A percentile compares a stretch with the other conserved stretches of the same genome.
These are phyloP conservation scores for Enteromius afrohamiltoni DNA, from an alignment of 2,797 vertebrate species.

Conservation along the genomic window DNA sequence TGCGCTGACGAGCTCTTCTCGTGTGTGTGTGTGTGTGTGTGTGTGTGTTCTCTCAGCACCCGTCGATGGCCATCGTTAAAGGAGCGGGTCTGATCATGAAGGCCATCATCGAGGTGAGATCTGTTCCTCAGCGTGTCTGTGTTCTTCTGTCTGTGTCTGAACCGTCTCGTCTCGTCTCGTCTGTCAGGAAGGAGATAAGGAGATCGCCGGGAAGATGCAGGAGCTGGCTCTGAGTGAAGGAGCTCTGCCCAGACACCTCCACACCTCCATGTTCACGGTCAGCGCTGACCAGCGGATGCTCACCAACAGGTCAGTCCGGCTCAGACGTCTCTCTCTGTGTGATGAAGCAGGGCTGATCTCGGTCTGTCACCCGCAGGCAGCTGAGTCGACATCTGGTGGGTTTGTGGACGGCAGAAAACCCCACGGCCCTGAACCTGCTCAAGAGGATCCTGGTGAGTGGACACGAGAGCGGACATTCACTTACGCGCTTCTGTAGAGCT, in stretches of 20 bases:
- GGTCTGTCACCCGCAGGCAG: constrained; percentile 83
- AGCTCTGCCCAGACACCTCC: constrained; percentile 94
- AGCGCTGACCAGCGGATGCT: constrained; percentile 98
- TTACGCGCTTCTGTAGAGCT: background rate
- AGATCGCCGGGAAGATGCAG: constrained; percentile 99
- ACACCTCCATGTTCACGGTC: constrained; percentile 97
- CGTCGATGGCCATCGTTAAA: constrained; percentile 98
- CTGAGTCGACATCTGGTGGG: constrained; percentile 98
- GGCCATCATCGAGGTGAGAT: constrained; percentile 95
- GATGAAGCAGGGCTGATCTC: background rate
- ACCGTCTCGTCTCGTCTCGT: constrained; percentile 1
- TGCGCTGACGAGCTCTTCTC: background rate
- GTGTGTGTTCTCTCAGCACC: constrained; percentile 83
- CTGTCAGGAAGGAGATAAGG: constrained; percentile 95
- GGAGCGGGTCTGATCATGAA: constrained; percentile 99
- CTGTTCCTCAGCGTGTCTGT: background rate
- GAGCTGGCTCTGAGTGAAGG: constrained; percentile 98
- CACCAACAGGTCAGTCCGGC: constrained; percentile 87
- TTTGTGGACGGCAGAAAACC: constrained; percentile 96
- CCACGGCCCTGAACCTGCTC: constrained; percentile 91
- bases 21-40: too few species aligned
- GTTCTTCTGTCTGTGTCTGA: background rate
- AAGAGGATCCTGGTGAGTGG: constrained; percentile 93
- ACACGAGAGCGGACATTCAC: too few species aligned
- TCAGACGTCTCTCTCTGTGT: background rate